A percentile compares a stretch with the other conserved stretches of the same genome.
Evolutionary conservation across 2,888 invertebrate species (phyloP).

Genomic region (Erebia epiphron): DNA sequence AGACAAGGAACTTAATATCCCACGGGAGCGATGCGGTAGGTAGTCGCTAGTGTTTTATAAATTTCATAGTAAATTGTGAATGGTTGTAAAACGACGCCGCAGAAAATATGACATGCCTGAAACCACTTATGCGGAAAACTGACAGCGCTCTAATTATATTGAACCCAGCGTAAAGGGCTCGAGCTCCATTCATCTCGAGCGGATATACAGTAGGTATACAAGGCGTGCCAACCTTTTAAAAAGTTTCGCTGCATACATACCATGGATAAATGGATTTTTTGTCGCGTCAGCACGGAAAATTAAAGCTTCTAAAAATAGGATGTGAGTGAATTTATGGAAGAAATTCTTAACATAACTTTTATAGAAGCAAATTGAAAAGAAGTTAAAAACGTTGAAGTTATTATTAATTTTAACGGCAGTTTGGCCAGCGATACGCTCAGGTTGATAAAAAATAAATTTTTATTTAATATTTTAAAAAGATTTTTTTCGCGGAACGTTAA

Average conservation of each 20-base stretch:
- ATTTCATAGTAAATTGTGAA: too few species aligned
- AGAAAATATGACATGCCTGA: background rate
- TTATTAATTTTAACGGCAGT: background rate
- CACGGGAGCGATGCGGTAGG: too few species aligned
- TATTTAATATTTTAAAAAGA: too few species aligned
- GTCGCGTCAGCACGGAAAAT: constrained; percentile 21
- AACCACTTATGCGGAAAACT: constrained; percentile 11
- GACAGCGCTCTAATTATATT: constrained; percentile 16
- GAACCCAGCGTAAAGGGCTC: constrained; percentile 15
- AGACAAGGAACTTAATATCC: too few species aligned
- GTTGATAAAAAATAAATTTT: too few species aligned
- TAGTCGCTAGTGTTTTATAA: too few species aligned
- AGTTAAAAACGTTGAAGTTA: background rate
- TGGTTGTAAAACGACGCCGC: too few species aligned
- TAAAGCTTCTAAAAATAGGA: background rate
- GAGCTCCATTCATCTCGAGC: constrained; percentile 18
- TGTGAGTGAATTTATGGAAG: background rate
- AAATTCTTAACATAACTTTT: background rate
- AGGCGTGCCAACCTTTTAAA: constrained; percentile 19
- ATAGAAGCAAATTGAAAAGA: background rate
- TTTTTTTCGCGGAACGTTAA: too few species aligned
- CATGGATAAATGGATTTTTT: constrained; percentile 21
- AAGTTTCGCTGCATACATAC: constrained; percentile 19
- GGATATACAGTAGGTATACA: constrained; percentile 4
- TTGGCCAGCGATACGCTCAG: too few species aligned